Percentiles rank a stretch among this genome's conserved stretches.
These are phyloP conservation scores for Halcyon smyrnensis DNA, from an alignment of 2,797 vertebrate species.

Conservation along the genomic window DNA sequence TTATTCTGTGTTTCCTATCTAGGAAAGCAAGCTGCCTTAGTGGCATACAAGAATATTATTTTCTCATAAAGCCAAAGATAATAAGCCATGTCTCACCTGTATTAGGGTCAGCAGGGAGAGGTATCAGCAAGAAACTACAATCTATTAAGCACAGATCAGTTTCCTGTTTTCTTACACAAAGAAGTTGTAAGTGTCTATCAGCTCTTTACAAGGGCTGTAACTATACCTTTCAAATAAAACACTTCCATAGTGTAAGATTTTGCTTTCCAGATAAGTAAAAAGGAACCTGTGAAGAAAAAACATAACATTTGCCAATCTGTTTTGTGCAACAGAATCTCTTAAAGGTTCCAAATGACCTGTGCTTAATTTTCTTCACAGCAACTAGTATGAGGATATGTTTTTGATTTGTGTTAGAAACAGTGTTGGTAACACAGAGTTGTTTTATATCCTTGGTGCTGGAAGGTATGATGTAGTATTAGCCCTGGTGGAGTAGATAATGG, in stretches of 20 bases:
- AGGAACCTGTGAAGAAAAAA: neutral
- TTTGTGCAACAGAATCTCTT: neutral
- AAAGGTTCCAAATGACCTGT: neutral
- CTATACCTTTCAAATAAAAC: neutral
- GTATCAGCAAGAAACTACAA: neutral
- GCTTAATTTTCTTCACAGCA: neutral
- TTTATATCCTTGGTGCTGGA: neutral
- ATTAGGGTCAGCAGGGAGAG: neutral
- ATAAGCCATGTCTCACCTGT: neutral
- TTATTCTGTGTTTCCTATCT: neutral
- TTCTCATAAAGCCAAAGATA: neutral
- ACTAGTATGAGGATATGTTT: neutral
- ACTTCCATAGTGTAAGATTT: neutral
- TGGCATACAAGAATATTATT: neutral
- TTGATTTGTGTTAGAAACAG: neutral
- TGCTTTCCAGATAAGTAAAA: neutral
- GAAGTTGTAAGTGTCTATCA: neutral
- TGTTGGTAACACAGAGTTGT: neutral
- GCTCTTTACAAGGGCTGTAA: neutral
- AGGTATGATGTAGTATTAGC: too few relatives aligned
- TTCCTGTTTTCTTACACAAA: neutral
- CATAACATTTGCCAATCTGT: neutral
- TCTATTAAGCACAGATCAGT: neutral
- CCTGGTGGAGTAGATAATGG: too few relatives aligned
- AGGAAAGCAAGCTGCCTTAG: neutral